These are phyloP conservation scores for Aphaenogaster floridana DNA, from an alignment of 1,140 invertebrate genomes.

Conservation along the genomic window DNA sequence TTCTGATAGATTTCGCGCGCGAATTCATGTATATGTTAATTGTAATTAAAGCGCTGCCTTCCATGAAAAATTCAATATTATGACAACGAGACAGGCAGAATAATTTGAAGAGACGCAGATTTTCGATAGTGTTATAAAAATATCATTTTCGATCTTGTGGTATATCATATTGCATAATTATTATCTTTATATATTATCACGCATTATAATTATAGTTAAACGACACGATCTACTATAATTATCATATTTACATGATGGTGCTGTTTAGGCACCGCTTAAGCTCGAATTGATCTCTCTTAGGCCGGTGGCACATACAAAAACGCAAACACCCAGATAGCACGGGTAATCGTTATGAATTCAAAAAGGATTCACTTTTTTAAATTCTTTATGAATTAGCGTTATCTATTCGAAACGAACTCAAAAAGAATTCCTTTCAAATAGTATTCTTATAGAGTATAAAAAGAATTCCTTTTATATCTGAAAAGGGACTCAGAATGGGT, in stretches of 20 bases:
- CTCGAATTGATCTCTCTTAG: not conserved
- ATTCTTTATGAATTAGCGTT: too few species aligned
- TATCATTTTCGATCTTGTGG: conserved; percentile 3
- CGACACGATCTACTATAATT: not conserved
- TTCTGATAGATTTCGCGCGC: conserved; percentile 62
- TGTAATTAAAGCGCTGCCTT: conserved; percentile 50
- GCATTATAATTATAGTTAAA: not conserved
- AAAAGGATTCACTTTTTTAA: too few species aligned
- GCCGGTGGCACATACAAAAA: too few species aligned
- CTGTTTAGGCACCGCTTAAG: not conserved
- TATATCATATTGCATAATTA: not conserved
- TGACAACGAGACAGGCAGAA: conserved; percentile 20
- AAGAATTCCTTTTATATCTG: too few species aligned
- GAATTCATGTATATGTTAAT: conserved; percentile 63
- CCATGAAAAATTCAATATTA: conserved; percentile 40
- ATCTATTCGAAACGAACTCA: too few species aligned
- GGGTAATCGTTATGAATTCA: too few species aligned
- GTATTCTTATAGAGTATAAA: too few species aligned
- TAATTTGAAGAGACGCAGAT: conserved; percentile 22
- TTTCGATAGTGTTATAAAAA: conserved; percentile 17
- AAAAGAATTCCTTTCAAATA: too few species aligned
- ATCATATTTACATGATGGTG: not conserved
- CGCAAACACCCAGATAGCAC: too few species aligned
- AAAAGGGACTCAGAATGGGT: too few species aligned
- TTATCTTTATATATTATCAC: not conserved